Percentiles rank a stretch among this genome's conserved stretches.
phyloP scores from a whole-genome alignment of 2,797 vertebrate species.

The Enteromius radiatus region DNA sequence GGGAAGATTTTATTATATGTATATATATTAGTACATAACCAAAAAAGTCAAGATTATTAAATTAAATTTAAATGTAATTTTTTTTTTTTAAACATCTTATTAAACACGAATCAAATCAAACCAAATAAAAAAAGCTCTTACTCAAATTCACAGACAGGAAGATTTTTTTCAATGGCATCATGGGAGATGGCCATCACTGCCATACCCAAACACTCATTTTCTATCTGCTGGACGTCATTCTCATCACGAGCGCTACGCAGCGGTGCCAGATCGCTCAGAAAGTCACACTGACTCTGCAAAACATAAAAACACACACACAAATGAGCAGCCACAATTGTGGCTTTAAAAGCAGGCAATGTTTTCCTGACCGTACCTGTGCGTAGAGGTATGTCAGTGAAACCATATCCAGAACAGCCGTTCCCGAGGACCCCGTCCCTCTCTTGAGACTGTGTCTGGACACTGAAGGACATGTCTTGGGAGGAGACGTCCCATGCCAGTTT shows the following conservation, averaged over 20 bases:
- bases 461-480: slow-evolving; percentile 69
- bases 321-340: background rate
- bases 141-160: slow-evolving; percentile 61
- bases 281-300: slow-evolving; percentile 82
- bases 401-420: slow-evolving; percentile 80
- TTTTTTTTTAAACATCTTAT: too few species aligned
- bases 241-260: slow-evolving; percentile 77
- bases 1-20: too few species aligned
- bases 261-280: slow-evolving; percentile 82
- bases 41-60: too few species aligned
- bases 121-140: slow-evolving; percentile 15
- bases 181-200: slow-evolving; percentile 88
- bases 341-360: background rate
- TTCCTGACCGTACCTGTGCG: slow-evolving; percentile 76
- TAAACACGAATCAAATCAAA: background rate
- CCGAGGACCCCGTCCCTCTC: slow-evolving; percentile 68
- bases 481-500: slow-evolving; percentile 83
- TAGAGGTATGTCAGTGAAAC: slow-evolving; percentile 83
- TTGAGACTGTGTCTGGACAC: slow-evolving; percentile 81
- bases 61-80: too few species aligned
- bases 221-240: slow-evolving; percentile 81
- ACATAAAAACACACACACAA: slow-evolving; percentile 1
- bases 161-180: slow-evolving; percentile 77
- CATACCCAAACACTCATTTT: slow-evolving; percentile 89
- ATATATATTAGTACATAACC: too few species aligned